Base-by-base conservation (phyloP, 2,113 vertebrate species). In the Andinoacara biseriatus region DNA sequence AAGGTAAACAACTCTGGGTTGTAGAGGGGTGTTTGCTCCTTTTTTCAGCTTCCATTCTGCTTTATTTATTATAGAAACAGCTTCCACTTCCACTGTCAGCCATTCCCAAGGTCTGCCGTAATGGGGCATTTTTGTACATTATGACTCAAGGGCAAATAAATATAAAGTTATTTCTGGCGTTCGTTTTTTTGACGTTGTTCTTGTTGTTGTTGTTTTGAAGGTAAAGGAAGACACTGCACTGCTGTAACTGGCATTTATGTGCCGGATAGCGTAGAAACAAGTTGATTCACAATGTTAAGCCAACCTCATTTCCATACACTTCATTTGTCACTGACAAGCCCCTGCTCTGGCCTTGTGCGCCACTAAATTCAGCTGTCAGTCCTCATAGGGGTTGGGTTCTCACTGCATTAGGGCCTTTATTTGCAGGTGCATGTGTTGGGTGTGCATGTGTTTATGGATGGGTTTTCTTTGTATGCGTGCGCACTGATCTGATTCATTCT, bases 311-410 rank as follows among this genome's bases (percentile, higher is more conserved):
- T 90, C 83, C 90, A 86, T 85, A 82, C 74, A 81, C 83, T 84
- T 83, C 81, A 89, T 91, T 88, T 87, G 58, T 83, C 83, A 81
- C 46, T 86, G 88, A 75, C 85, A 77, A 82, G 69, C 76, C 61
- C 72, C 22, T 6, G 26, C 85, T 80, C 14, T 61, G 82, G 77
- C 85, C 80, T 86, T 82, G 85, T 78, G 49, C 82, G 33, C 74
- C 40, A 54, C 58, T 87, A 89, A 81, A 89, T 83, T 77, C 83
- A 84, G 81, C 82, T 88, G 83, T 93, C 91, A 87, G 80, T 83
- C 67, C 78, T 81, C 58, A 60, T 67, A 58, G 24, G 33, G 46
- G 17, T 61, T 80, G 3, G 10, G 78, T 77, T 59, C 58, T 86
- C 49, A 7, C 63, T 76, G 74, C 76, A 74, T 76, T 57, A 20